Evolutionary conservation across 2,888 invertebrate species (phyloP).

Genomic region (Pristionchus japonicus): DNA sequence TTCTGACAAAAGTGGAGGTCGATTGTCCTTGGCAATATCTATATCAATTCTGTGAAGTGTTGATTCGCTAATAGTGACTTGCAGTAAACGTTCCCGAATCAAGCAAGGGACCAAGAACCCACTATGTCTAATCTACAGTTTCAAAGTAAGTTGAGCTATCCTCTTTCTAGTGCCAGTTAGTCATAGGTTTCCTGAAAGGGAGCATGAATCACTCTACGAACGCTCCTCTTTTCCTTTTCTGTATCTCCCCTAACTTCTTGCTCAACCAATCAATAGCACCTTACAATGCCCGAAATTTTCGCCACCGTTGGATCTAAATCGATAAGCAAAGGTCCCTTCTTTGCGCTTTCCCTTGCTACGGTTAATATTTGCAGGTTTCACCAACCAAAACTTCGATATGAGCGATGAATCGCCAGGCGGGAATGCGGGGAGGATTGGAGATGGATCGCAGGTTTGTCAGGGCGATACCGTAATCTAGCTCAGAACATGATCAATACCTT

Average conservation of each 20-base stretch:
- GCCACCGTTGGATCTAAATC: background rate
- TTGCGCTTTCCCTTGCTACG: background rate
- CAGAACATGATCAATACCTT: too few relatives aligned
- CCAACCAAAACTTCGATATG: conserved; percentile 46
- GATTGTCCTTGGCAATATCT: background rate
- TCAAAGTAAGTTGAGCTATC: conserved; percentile 52
- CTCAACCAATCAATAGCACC: background rate
- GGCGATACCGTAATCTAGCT: too few relatives aligned
- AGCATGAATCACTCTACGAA: background rate
- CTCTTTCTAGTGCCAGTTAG: background rate
- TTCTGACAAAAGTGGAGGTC: background rate
- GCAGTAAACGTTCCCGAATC: conserved; percentile 23
- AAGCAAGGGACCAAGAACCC: conserved; percentile 9
- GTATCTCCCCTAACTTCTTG: background rate
- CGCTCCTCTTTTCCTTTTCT: background rate
- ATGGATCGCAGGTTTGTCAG: conserved; percentile 43
- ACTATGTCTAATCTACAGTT: conserved; percentile 60
- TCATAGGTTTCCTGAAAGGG: conserved; percentile 7
- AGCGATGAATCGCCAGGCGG: conserved; percentile 48
- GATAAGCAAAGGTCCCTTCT: background rate
- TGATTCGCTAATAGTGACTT: background rate
- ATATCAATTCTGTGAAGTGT: background rate
- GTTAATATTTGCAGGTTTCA: conserved; percentile 36
- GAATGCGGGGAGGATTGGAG: conserved; percentile 57
- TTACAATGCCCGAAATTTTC: background rate